Evolutionary conservation across 2,888 invertebrate species (phyloP).

Genomic region (Macaria liturata): DNA sequence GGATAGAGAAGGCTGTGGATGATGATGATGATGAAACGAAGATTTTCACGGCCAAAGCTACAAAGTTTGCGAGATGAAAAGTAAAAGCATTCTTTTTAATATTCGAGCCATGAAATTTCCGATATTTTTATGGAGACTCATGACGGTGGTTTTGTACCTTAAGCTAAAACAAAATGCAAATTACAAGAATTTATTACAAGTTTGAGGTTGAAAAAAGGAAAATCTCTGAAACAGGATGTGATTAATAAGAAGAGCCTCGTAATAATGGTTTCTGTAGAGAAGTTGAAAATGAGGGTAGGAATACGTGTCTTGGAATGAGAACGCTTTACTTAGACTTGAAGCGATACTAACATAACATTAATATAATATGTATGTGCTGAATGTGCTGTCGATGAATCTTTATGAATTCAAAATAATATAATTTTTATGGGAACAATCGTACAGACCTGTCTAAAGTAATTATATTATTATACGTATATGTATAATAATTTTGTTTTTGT

Average conservation of each 20-base stretch:
- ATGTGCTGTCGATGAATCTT: conserved; percentile 4
- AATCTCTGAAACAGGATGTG: conserved; percentile 58
- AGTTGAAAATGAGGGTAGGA: conserved; percentile 28
- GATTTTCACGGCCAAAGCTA: no score
- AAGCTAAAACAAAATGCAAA: conserved; percentile 74
- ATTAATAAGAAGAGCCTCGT: conserved; percentile 60
- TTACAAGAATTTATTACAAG: conserved; percentile 76
- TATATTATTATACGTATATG: no score
- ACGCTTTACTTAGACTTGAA: conserved; percentile 12
- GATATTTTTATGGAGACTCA: conserved; percentile 1
- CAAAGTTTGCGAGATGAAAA: no score
- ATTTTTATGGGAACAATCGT: no score
- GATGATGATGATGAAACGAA: no score
- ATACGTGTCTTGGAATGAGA: conserved; percentile 29
- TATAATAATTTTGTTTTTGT: no score
- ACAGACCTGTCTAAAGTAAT: no score
- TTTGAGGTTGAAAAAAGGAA: conserved; percentile 63
- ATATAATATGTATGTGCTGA: conserved; percentile 11
- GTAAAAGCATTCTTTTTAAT: no score
- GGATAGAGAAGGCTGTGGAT: no score
- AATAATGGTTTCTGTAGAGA: conserved; percentile 31
- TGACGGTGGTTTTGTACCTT: conserved; percentile 31
- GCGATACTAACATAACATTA: conserved; percentile 19
- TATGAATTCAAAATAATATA: conserved; percentile 1
- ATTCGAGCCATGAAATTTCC: not conserved